Evolutionary conservation across 2,888 invertebrate genomes (phyloP).

Genomic region (Callosobruchus maculatus): DNA sequence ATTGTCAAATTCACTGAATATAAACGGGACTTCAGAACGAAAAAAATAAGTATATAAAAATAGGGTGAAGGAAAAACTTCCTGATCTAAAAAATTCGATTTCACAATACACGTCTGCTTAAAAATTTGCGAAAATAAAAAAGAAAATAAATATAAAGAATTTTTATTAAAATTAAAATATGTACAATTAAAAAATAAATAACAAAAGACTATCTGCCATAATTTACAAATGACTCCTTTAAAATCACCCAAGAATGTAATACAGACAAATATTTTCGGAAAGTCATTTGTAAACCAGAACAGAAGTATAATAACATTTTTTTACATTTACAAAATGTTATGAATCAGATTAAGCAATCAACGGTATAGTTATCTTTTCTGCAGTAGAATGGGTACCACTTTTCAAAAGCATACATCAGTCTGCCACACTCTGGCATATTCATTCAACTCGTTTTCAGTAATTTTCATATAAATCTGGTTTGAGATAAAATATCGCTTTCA

Average conservation of each 20-base stretch:
- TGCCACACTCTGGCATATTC: too few species aligned
- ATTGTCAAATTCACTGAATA: conserved; percentile 6
- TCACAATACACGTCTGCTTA: background rate
- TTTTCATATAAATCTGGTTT: background rate
- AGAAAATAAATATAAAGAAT: conserved; percentile 6
- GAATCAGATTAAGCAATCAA: conserved; percentile 13
- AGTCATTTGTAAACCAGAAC: conserved; percentile 7
- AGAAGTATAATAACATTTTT: conserved; percentile 4
- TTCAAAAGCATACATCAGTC: background rate
- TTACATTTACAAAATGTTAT: conserved; percentile 7
- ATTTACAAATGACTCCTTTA: background rate
- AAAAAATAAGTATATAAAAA: background rate
- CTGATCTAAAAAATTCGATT: background rate
- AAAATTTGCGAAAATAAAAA: conserved; percentile 7
- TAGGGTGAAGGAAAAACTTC: background rate
- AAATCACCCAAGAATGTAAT: background rate
- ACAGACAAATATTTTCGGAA: background rate
- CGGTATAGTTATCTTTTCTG: conserved; percentile 1
- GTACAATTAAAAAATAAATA: conserved; percentile 14
- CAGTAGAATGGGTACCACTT: background rate
- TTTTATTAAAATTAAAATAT: conserved; percentile 14
- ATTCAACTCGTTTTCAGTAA: too few species aligned
- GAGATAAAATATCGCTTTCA: background rate
- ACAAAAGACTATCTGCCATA: conserved; percentile 6
- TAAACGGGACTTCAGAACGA: background rate